A percentile compares a stretch with the other conserved stretches of the same genome.
Evolutionary conservation across 1,140 invertebrate genomes (phyloP).

Genomic region (Sweltsa coloradensis): DNA sequence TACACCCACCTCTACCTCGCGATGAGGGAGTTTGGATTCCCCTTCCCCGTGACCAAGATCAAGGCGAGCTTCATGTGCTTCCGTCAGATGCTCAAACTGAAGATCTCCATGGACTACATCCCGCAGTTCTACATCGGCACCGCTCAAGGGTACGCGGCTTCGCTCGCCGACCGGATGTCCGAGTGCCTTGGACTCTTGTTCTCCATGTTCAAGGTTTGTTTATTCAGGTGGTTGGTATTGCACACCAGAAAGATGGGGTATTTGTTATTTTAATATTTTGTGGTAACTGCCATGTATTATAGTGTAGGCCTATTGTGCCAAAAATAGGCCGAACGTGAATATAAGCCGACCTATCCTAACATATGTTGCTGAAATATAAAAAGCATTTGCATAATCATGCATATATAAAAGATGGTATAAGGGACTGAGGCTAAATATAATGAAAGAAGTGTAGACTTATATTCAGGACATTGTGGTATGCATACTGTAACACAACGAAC

Average conservation of each 20-base stretch:
- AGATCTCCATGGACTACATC: conserved; percentile 15
- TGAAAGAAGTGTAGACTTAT: too few relatives aligned
- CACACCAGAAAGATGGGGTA: neutral
- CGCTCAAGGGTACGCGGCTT: conserved; percentile 14
- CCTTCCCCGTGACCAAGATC: conserved; percentile 1
- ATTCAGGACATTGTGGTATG: too few relatives aligned
- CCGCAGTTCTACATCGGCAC: conserved; percentile 8
- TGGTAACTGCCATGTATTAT: too few relatives aligned
- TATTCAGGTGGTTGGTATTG: conserved; percentile 9
- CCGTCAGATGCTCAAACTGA: neutral
- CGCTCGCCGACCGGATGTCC: conserved; percentile 33
- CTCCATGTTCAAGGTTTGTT: conserved; percentile 30
- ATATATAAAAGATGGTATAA: too few relatives aligned
- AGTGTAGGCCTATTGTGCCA: too few relatives aligned
- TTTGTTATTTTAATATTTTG: too few relatives aligned
- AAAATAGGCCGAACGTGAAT: too few relatives aligned
- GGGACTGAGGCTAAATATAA: too few relatives aligned
- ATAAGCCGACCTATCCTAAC: too few relatives aligned
- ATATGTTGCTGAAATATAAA: too few relatives aligned
- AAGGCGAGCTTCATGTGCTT: neutral
- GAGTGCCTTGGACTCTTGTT: conserved; percentile 34
- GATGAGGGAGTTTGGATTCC: conserved; percentile 22
- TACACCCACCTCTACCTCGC: conserved; percentile 22
- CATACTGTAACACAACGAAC: too few relatives aligned
- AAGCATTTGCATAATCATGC: too few relatives aligned